These are phyloP conservation scores for Cavia porcellus DNA, from an alignment of 2,113 vertebrate species.

Conservation along the genomic window DNA sequence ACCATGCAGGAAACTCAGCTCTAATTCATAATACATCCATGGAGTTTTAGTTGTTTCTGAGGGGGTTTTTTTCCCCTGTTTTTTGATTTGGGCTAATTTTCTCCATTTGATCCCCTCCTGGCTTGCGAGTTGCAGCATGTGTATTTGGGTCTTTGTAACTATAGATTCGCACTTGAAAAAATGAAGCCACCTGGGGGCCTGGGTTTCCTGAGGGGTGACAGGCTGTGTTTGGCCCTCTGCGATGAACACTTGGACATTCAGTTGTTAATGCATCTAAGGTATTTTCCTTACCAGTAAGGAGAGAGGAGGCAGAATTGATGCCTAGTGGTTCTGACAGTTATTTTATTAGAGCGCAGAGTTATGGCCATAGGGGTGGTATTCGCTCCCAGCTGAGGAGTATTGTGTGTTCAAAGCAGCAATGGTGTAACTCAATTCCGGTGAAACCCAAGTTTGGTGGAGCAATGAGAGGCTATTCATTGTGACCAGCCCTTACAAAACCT, in stretches of 20 bases:
- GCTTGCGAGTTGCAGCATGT: background rate
- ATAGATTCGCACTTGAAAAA: background rate
- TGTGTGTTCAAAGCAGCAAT: slow-evolving; percentile 68
- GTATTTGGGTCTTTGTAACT: background rate
- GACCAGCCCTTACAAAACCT: slow-evolving; percentile 66
- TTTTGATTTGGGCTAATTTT: background rate
- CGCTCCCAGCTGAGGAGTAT: slow-evolving; percentile 53
- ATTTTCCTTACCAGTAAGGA: slow-evolving; percentile 57
- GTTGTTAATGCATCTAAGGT: slow-evolving; percentile 67
- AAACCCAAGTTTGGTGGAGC: slow-evolving; percentile 71
- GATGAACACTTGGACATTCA: slow-evolving; percentile 38
- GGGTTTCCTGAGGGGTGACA: slow-evolving; percentile 20
- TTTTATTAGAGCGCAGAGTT: slow-evolving; percentile 64
- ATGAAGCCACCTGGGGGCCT: background rate
- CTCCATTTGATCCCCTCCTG: background rate
- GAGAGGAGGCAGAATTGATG: slow-evolving; percentile 56
- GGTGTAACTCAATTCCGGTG: slow-evolving; percentile 74
- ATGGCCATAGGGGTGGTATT: background rate
- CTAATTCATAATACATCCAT: background rate
- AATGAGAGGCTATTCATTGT: slow-evolving; percentile 60
- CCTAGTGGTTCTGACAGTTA: slow-evolving; percentile 77
- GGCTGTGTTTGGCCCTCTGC: slow-evolving; percentile 12
- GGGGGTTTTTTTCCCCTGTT: background rate
- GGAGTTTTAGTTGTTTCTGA: background rate
- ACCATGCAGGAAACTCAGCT: background rate